These are phyloP conservation scores for Temnothorax longispinosus DNA, from an alignment of 1,140 invertebrate genomes.

Conservation along the genomic window DNA sequence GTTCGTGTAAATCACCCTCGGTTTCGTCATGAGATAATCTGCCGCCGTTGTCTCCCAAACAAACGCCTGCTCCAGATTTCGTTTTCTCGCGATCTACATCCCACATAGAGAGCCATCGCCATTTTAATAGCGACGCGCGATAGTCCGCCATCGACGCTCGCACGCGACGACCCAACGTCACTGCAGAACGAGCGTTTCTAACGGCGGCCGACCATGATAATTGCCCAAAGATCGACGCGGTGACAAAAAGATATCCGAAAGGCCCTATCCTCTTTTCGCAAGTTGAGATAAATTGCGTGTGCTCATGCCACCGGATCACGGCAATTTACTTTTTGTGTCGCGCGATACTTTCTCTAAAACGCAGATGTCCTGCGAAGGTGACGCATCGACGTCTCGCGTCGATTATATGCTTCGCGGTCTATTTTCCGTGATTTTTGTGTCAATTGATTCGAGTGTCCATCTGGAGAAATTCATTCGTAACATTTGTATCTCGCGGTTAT, in stretches of 20 bases:
- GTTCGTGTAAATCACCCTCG: conserved; percentile 16
- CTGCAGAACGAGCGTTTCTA: conserved; percentile 34
- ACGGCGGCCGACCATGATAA: conserved; percentile 1
- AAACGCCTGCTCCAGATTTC: conserved; percentile 52
- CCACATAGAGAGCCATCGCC: background rate
- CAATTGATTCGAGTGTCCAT: background rate
- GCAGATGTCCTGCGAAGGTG: conserved; percentile 46
- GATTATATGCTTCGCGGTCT: conserved; percentile 69
- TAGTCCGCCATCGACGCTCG: conserved; percentile 17
- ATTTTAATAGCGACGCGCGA: conserved; percentile 37
- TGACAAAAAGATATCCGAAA: conserved; percentile 13
- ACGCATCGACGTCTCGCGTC: conserved; percentile 61
- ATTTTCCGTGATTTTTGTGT: conserved; percentile 61
- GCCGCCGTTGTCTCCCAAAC: conserved; percentile 4
- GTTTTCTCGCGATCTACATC: conserved; percentile 55
- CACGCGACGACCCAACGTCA: conserved; percentile 18
- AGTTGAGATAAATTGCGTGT: conserved; percentile 42
- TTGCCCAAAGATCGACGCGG: conserved; percentile 1
- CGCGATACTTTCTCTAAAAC: conserved; percentile 77
- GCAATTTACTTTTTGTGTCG: conserved; percentile 76
- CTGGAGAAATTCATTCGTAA: conserved; percentile 15
- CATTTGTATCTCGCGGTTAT: background rate
- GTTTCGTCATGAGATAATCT: conserved; percentile 25
- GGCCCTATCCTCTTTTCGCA: background rate
- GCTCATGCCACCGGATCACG: conserved; percentile 48